Evolutionary conservation across 2,888 invertebrate species (phyloP), one percentile per base, ranked within the genome.

Genomic region (Lasioglossum pauxillum): DNA sequence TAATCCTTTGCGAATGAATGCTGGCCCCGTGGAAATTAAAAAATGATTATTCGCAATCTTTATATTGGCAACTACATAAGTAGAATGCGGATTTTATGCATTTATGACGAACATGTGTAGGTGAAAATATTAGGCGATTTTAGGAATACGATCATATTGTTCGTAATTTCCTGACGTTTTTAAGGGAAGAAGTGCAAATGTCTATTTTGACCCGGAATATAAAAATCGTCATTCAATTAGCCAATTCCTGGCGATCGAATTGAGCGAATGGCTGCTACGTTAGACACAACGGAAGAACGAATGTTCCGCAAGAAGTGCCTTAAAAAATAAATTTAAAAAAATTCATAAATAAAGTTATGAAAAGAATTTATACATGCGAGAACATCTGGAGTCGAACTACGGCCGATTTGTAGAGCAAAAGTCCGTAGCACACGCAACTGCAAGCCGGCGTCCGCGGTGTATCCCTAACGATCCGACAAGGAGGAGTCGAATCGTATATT

Each of bases 401-500:
- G 31, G 38, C 38, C 41, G 74, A 69, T 80, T 16, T 16, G 38
- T 69, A 12, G 16, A 44, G n/a, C 46, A 60, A 75, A 75, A 75
- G 31, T 75, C 23, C 23, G 46, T 31, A 31, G 31, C 57, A 23
- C 19, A 46, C n/a, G 67, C n/a, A 73, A 46, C 64, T 23, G 49
- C 69, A 23, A 12, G 4, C 60, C 49, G 8, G 19, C 16, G 67
- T 69, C 31, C 44, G 3, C 8, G 16, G n/a, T 5, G 57, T 64
- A 5, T n/a, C 49, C 38, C 44, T 69, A 84, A 74, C 69, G 73
- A 53, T 31, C 67, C 14, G 23, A 35, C 41, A 71, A 53, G 60
- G 16, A 16, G 53, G 69, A 31, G 19, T 23, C 7, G 23, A 31
- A n/a, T 41, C 27, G 64, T 76, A 77, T 74, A 75, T 83, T 75